Conservation (phyloP, 2,797 vertebrate genomes). For the Botia almorhae region DNA sequence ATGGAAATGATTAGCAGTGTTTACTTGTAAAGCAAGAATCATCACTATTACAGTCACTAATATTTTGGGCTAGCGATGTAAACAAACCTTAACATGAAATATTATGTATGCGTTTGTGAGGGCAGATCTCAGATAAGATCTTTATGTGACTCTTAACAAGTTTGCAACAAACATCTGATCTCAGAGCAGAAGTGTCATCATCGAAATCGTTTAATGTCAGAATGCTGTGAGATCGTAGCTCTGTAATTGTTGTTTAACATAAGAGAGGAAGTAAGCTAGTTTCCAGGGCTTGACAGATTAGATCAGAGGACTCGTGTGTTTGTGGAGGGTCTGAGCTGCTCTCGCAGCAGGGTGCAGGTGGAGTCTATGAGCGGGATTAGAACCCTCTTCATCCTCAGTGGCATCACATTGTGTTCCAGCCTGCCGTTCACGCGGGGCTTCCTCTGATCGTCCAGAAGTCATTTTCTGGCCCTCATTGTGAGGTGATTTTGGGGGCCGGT, state of each 20-base stretch:
- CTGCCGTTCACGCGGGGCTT: constrained; percentile 25
- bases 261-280: constrained; percentile 20
- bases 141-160: no score
- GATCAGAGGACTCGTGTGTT: constrained; percentile 16
- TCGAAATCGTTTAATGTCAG: not conserved
- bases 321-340: constrained; percentile 40
- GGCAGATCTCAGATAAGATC: no score
- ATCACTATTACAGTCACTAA: not conserved
- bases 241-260: constrained; percentile 24
- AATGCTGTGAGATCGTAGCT: constrained; percentile 14
- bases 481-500: constrained; percentile 25
- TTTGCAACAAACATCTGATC: no score
- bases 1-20: not conserved
- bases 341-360: constrained; percentile 26
- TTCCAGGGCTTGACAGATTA: constrained; percentile 12
- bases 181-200: no score
- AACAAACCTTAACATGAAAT: not conserved
- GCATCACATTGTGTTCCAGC: constrained; percentile 43
- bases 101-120: not conserved
- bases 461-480: constrained; percentile 54
- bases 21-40: not conserved
- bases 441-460: constrained; percentile 53
- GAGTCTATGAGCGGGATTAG: constrained; percentile 50
- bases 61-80: not conserved
- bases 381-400: constrained; percentile 38